A percentile compares a stretch with the other conserved stretches of the same genome.
These are phyloP conservation scores for Molorchus minor DNA, from an alignment of 2,888 invertebrate genomes.

Conservation along the genomic window DNA sequence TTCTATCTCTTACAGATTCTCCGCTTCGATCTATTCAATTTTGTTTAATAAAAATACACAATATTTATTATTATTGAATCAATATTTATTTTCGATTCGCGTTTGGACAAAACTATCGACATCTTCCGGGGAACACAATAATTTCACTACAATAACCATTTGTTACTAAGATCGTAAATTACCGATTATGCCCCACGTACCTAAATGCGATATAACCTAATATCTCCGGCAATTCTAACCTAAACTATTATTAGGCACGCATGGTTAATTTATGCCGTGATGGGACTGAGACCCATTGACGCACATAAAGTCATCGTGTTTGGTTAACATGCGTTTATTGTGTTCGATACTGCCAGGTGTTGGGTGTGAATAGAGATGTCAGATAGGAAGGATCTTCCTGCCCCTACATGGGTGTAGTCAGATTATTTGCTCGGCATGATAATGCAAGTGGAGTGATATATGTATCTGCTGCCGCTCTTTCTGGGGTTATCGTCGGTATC, in stretches of 20 bases:
- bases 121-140: too few species aligned
- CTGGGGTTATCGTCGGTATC: neutral
- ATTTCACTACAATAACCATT: too few species aligned
- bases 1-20: too few species aligned
- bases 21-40: too few species aligned
- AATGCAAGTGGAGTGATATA: constrained; percentile 21
- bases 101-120: too few species aligned
- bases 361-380: constrained; percentile 47
- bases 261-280: constrained; percentile 31
- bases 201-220: neutral
- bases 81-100: too few species aligned
- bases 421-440: constrained; percentile 28
- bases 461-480: constrained; percentile 16
- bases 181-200: too few species aligned
- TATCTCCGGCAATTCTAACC: neutral
- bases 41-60: too few species aligned
- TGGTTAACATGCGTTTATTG: constrained; percentile 31
- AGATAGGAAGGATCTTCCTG: constrained; percentile 47
- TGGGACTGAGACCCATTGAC: constrained; percentile 43
- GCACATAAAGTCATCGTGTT: constrained; percentile 48
- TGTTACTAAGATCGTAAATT: too few species aligned
- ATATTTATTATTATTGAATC: too few species aligned
- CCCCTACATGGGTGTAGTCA: constrained; percentile 43
- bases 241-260: constrained; percentile 23
- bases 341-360: constrained; percentile 43